A percentile compares a stretch with the other conserved stretches of the same genome.
Evolutionary conservation across 1,140 invertebrate genomes (phyloP).

Genomic region (Drosophila teissieri): DNA sequence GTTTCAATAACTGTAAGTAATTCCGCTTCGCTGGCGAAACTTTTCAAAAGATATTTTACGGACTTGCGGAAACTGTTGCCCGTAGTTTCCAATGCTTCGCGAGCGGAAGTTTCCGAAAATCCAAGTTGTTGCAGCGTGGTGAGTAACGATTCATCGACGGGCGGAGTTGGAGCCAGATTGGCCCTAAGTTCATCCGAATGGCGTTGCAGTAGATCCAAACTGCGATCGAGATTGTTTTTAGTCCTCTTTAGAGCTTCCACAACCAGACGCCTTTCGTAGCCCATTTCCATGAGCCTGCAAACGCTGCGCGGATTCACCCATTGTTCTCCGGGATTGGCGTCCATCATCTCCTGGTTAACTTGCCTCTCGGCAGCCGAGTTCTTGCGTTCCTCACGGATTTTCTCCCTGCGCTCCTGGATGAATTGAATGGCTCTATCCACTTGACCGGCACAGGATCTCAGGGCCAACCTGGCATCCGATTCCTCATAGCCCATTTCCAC

Average conservation of each 20-base stretch:
- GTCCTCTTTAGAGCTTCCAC: slow-evolving; percentile 87
- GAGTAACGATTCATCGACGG: slow-evolving; percentile 71
- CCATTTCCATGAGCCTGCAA: slow-evolving; percentile 88
- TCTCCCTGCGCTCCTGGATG: slow-evolving; percentile 86
- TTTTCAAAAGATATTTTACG: slow-evolving; percentile 86
- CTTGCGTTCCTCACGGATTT: slow-evolving; percentile 85
- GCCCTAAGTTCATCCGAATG: slow-evolving; percentile 52
- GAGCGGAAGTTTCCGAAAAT: slow-evolving; percentile 86
- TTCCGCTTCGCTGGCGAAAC: slow-evolving; percentile 51
- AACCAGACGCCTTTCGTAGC: slow-evolving; percentile 87
- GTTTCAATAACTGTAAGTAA: slow-evolving; percentile 29
- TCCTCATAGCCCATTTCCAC: slow-evolving; percentile 87
- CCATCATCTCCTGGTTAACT: slow-evolving; percentile 81
- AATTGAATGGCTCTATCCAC: slow-evolving; percentile 87
- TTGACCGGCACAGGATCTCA: slow-evolving; percentile 87
- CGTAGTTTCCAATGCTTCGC: slow-evolving; percentile 86
- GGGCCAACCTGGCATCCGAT: slow-evolving; percentile 87
- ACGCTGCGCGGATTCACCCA: slow-evolving; percentile 84
- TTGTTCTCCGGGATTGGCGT: slow-evolving; percentile 37
- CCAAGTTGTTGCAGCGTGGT: slow-evolving; percentile 86
- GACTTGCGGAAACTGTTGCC: slow-evolving; percentile 86
- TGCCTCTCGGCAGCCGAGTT: slow-evolving; percentile 85
- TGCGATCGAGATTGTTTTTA: slow-evolving; percentile 87
- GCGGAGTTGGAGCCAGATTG: slow-evolving; percentile 40
- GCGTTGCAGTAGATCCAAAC: slow-evolving; percentile 64